Evolutionary conservation across 1,140 invertebrate species (phyloP).

Genomic region (Leptinotarsa lineolata): DNA sequence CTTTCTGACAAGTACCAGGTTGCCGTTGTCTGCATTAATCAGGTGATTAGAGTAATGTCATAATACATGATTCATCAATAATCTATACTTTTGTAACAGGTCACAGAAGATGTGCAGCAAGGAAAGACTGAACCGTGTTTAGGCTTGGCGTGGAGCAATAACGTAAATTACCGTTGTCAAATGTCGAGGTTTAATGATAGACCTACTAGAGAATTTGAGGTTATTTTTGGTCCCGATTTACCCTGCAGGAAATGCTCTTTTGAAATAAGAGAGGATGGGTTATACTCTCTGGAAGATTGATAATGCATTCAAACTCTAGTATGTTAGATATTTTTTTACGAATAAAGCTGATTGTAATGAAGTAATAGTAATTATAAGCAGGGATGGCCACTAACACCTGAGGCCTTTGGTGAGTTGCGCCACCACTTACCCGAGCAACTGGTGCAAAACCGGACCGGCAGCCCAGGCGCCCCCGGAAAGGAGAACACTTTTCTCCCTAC

Average conservation of each 20-base stretch:
- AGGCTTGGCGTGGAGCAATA: slow-evolving; percentile 71
- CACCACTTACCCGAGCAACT: too few relatives aligned
- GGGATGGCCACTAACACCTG: too few relatives aligned
- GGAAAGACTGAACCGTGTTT: slow-evolving; percentile 60
- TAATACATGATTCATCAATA: too few relatives aligned
- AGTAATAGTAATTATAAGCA: too few relatives aligned
- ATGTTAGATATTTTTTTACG: too few relatives aligned
- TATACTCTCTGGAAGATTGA: background rate
- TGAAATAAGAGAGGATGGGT: slow-evolving; percentile 45
- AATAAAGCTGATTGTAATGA: too few relatives aligned
- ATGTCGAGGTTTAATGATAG: slow-evolving; percentile 57
- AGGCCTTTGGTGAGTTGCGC: too few relatives aligned
- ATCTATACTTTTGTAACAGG: slow-evolving; percentile 46
- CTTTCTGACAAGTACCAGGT: slow-evolving; percentile 62
- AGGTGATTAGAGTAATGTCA: slow-evolving; percentile 59
- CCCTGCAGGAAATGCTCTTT: slow-evolving; percentile 52
- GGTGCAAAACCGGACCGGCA: too few relatives aligned
- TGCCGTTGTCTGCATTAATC: slow-evolving; percentile 73
- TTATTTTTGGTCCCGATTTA: slow-evolving; percentile 57
- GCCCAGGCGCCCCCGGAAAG: too few relatives aligned
- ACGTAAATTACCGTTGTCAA: slow-evolving; percentile 67
- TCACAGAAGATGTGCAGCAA: slow-evolving; percentile 46
- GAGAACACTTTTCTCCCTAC: too few relatives aligned
- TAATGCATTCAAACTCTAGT: background rate
- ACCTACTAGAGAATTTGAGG: slow-evolving; percentile 47